Evolutionary conservation across 37 sponge, comb jelly and placozoan genomes (phyloP).

Genomic region (Spongilla lacustris): DNA sequence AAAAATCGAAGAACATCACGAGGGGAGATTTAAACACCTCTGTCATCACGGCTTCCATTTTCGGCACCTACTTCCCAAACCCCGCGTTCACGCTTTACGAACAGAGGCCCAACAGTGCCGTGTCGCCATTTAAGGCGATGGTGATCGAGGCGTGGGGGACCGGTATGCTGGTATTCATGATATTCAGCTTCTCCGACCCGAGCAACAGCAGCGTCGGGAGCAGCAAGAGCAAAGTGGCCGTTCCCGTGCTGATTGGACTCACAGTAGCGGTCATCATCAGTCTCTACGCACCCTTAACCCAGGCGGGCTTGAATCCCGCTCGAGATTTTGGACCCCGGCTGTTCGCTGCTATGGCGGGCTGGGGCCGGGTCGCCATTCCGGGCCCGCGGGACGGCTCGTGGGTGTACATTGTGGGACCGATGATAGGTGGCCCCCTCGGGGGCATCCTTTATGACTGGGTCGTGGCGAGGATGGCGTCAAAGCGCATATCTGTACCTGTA

Average conservation of each 20-base stretch:
- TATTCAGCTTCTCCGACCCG: conserved; percentile 54
- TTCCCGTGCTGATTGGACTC: conserved; percentile 46
- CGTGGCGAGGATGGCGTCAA: not conserved
- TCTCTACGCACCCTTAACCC: conserved; percentile 45
- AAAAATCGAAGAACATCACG: conserved; percentile 12
- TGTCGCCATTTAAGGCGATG: conserved; percentile 33
- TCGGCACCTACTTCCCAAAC: conserved; percentile 67
- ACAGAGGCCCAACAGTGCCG: not conserved
- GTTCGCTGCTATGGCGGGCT: conserved; percentile 60
- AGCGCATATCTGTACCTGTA: no score
- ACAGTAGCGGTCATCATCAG: conserved; percentile 43
- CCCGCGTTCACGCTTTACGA: conserved; percentile 24
- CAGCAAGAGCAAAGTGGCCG: conserved; percentile 23
- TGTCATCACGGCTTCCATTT: conserved; percentile 44
- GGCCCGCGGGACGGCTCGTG: conserved; percentile 63
- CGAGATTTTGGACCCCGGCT: conserved; percentile 79
- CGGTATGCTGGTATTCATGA: conserved; percentile 36
- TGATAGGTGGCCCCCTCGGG: conserved; percentile 50
- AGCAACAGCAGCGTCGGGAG: conserved; percentile 34
- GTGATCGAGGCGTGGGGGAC: conserved; percentile 53
- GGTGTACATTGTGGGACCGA: conserved; percentile 62
- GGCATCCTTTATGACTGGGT: conserved; percentile 42
- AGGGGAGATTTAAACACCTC: conserved; percentile 42
- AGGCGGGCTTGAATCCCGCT: conserved; percentile 74
- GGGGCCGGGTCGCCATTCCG: conserved; percentile 63